Evolutionary conservation across 2,888 invertebrate genomes (phyloP).

Genomic region (Oligia strigilis): DNA sequence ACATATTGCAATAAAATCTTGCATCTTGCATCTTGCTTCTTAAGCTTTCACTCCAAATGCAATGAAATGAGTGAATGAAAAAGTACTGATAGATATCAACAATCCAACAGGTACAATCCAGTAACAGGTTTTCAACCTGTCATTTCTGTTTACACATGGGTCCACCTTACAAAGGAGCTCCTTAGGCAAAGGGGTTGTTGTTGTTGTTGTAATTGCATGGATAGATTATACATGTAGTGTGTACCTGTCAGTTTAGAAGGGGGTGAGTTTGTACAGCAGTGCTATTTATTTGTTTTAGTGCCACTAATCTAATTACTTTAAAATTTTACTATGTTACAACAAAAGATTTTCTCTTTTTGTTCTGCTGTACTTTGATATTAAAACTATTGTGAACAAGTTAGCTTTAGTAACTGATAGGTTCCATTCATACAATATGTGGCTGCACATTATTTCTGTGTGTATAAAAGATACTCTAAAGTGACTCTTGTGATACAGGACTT

Average conservation of each 20-base stretch:
- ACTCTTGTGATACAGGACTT: too few species aligned
- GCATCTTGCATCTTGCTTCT: not conserved
- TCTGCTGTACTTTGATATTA: not conserved
- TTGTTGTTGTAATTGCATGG: not conserved
- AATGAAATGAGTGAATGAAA: not conserved
- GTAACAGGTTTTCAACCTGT: slow-evolving; percentile 9
- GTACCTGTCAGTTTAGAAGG: not conserved
- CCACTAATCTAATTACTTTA: not conserved
- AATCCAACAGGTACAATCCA: not conserved
- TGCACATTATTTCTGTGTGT: not conserved
- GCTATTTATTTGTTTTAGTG: not conserved
- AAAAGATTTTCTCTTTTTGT: not conserved
- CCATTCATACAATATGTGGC: not conserved
- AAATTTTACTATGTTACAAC: not conserved
- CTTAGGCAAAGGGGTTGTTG: not conserved
- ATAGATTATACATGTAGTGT: not conserved
- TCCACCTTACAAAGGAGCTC: too few species aligned
- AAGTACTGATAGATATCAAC: not conserved
- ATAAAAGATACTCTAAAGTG: too few species aligned
- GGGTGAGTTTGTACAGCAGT: not conserved
- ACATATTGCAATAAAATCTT: not conserved
- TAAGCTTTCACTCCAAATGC: not conserved
- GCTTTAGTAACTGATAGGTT: not conserved
- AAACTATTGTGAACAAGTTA: not conserved
- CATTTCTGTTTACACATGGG: not conserved